Base-by-base conservation (phyloP, 2,113 vertebrate genomes). In the Coregonus clupeaformis region DNA sequence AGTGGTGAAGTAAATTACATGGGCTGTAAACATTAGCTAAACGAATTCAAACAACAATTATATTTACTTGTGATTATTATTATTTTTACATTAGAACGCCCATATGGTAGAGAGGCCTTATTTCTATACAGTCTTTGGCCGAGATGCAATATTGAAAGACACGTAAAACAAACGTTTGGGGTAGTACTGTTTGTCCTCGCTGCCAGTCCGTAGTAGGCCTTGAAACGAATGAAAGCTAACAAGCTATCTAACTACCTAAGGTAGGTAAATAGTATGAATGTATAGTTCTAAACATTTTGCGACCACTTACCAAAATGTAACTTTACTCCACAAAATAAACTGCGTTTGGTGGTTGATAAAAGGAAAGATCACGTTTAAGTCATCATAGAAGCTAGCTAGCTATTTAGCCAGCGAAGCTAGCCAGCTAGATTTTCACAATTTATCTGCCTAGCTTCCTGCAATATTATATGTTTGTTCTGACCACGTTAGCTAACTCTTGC, bases 141-240 rank as follows among this genome's bases (percentile, higher is more conserved):
- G 49, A 52, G 3, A 52, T 18, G 1, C 14, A 9, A 20, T 7
- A 18, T 67, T 32, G 29, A 6, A 67, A 67, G 20, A 67, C 30
- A 20, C 65, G 65, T 22, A 12, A 36, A 4, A n/a, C 29, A 67
- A 7, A 29, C 30, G 16, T 67, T 20, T n/a, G 2, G 29, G 16
- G 29, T 16, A 32, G 65, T 67, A 32, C 65, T 36, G 65, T 67
- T 67, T 67, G 65, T 67, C 65, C 65, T 20, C 18, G 14, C 0
- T 67, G 65, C 29, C 16, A 20, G 6, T 67, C 65, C 29, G 65
- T 67, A 67, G 25, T 32, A 67, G 65, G 65, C 65, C 29, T 67
- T 36, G 30, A 36, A 67, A 13, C 65, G 30, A 67, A 67, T 67
- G 65, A 67, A 66, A n/a, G 65, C 30, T n/a, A 67, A 67, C 65